These are phyloP conservation scores for Eilema depressum DNA, from an alignment of 2,888 invertebrate species.

Conservation along the genomic window DNA sequence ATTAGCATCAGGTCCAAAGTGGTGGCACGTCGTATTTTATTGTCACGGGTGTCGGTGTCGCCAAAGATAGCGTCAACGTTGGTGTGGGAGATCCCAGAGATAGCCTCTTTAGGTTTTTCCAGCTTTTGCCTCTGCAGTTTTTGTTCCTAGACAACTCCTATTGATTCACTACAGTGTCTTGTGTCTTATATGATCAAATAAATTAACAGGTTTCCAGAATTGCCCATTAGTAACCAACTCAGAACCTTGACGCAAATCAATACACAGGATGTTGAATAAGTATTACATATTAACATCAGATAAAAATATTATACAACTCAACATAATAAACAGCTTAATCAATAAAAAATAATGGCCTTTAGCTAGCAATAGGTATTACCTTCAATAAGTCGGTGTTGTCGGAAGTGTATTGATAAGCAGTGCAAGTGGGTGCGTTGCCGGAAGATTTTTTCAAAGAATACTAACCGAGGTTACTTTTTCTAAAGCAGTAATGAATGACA, in stretches of 20 bases:
- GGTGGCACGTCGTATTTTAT: no score
- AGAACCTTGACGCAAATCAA: slow-evolving; percentile 11
- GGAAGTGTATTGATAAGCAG: slow-evolving; percentile 57
- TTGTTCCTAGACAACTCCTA: background rate
- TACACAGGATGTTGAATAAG: background rate
- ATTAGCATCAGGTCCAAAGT: no score
- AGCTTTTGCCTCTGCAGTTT: background rate
- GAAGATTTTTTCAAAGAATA: slow-evolving; percentile 61
- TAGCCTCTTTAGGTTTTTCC: background rate
- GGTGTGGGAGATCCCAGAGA: background rate
- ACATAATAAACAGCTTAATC: slow-evolving; percentile 25
- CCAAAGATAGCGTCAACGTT: no score
- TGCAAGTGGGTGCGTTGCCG: slow-evolving; percentile 56
- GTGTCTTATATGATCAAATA: background rate
- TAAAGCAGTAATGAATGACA: slow-evolving; percentile 26
- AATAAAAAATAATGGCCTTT: slow-evolving; percentile 39
- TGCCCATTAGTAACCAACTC: background rate
- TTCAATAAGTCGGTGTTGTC: slow-evolving; percentile 58
- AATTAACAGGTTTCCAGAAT: slow-evolving; percentile 39
- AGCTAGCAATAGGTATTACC: slow-evolving; percentile 66
- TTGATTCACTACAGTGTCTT: background rate
- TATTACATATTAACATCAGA: background rate
- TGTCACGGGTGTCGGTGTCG: background rate
- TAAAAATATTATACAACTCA: slow-evolving; percentile 29
- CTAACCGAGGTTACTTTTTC: slow-evolving; percentile 58